Base-by-base conservation (phyloP, 2,888 invertebrate species). In the Pseudoips prasinana region DNA sequence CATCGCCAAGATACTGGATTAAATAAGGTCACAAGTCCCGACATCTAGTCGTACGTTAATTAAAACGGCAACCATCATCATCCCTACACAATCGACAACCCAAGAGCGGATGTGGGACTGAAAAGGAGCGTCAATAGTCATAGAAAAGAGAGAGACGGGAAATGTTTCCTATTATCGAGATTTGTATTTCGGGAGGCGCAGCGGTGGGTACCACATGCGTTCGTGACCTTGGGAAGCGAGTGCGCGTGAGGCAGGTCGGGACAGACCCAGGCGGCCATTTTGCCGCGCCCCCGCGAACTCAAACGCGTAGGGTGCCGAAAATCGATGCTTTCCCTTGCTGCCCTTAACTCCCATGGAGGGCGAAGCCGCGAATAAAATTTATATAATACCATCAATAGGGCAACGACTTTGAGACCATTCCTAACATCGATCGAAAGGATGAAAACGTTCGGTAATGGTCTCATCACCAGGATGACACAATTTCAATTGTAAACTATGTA, bases 161-260 rank as follows among this genome's bases (percentile, higher is more conserved):
- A 45, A 40, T 56, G 58, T 67, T 62, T 58, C 61, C 63, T 63
- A 67, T 64, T 68, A 73, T 71, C 66, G 74, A 70, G 80, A 80
- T 77, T 76, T 73, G 75, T 86, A 81, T 84, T 84, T 83, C 61
- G 74, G 82, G 77, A 72, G 68, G 71, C 73, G 69, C 69, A 67
- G 71, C 64, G 64, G 51, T 62, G 73, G 70, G 3, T n/a, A 20
- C 7, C 79, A 76, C 78, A 78, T 75, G 79, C 73, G 69, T 53
- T 64, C 37, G 37, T 78, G 85, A 86, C 86, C 86, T 85, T 86
- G 86, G 69, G 41, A 42, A 52, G 48, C 57, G 70, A 66, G 61
- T 63, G 75, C 73, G 81, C 76, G 73, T 87, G 85, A 83, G 87
- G 87, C 69, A 86, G 86, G 87, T 85, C 81, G 67, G 77, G 83